These are phyloP conservation scores for Phyllotreta cruciferae DNA, from an alignment of 2,888 invertebrate species.

Conservation along the genomic window DNA sequence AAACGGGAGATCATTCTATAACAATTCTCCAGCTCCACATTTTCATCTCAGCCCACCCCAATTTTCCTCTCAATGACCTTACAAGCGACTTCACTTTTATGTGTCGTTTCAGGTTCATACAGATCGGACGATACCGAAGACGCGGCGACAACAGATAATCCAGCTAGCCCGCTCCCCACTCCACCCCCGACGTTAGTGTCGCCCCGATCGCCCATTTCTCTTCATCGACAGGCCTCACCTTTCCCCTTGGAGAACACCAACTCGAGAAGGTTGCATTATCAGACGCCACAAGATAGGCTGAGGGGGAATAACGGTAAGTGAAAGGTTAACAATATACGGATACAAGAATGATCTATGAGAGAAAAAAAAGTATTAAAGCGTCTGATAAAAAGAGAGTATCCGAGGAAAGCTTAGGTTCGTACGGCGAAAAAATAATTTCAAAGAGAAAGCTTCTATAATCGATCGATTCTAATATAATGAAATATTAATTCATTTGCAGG, in stretches of 20 bases:
- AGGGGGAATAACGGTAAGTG: conserved; percentile 58
- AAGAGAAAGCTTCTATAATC: background rate
- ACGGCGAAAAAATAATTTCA: background rate
- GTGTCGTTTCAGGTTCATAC: conserved; percentile 67
- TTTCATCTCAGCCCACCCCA: background rate
- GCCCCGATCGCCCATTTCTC: conserved; percentile 67
- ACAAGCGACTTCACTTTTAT: conserved; percentile 26
- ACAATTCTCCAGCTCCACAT: conserved; percentile 13
- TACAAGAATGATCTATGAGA: conserved; percentile 18
- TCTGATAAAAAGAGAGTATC: background rate
- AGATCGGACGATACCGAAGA: conserved; percentile 77
- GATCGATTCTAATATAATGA: background rate
- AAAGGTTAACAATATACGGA: conserved; percentile 21
- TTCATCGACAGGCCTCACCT: conserved; percentile 72
- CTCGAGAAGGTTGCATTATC: conserved; percentile 65
- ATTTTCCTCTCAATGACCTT: conserved; percentile 16
- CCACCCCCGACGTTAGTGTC: conserved; percentile 63
- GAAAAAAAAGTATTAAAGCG: conserved; percentile 3
- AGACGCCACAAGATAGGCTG: conserved; percentile 59
- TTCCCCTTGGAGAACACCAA: conserved; percentile 75
- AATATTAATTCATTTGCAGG: conserved; percentile 45
- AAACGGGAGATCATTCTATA: conserved; percentile 8
- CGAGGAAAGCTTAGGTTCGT: background rate
- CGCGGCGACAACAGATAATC: conserved; percentile 65
- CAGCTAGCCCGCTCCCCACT: conserved; percentile 64